Evolutionary conservation across 1,140 invertebrate genomes (phyloP).

Genomic region (Capitella teleta): DNA sequence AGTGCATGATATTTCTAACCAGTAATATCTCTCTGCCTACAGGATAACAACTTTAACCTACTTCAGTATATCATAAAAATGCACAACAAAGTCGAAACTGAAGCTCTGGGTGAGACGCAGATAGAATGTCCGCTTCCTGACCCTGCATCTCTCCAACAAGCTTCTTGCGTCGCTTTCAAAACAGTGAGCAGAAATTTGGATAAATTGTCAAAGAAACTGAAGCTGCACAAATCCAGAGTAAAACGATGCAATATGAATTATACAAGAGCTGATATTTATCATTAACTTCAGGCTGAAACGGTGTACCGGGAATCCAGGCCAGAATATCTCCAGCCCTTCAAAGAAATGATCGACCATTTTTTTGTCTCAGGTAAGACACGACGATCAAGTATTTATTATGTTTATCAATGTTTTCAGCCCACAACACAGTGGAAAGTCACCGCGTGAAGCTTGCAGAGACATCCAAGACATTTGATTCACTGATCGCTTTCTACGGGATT

Average conservation of each 20-base stretch:
- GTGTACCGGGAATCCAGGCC: neutral
- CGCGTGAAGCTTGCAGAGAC: neutral
- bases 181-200: neutral
- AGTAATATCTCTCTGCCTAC: neutral
- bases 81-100: neutral
- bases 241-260: neutral
- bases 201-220: neutral
- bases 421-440: constrained; percentile 1
- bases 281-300: constrained; percentile 2
- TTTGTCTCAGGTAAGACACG: constrained; percentile 4
- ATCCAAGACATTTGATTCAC: neutral
- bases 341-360: constrained; percentile 10
- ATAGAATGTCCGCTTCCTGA: constrained; percentile 1
- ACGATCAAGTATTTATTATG: neutral
- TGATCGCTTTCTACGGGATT: neutral
- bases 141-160: neutral
- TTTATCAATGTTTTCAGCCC: constrained; percentile 4
- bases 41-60: constrained; percentile 4
- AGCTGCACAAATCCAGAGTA: neutral
- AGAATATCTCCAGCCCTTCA: constrained; percentile 7
- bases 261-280: neutral
- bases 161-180: neutral
- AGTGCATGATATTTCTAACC: constrained; percentile 3
- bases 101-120: neutral
- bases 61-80: constrained; percentile 1